Base-by-base conservation (phyloP, 2,797 vertebrate genomes). In the Amphiprion clarkii region DNA sequence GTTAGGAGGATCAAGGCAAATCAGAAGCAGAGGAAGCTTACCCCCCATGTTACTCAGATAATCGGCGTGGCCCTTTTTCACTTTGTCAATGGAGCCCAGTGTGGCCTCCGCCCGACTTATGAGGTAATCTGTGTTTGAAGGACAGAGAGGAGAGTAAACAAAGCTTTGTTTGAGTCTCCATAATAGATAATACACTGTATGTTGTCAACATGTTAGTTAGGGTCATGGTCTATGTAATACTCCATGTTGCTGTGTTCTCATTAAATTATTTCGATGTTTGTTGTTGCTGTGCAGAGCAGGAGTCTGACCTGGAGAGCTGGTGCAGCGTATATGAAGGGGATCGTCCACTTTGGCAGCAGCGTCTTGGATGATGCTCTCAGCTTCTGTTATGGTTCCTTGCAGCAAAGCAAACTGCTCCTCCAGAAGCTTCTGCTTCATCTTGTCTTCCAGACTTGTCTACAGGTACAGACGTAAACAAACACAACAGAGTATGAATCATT, bases 311-410 rank as follows among this genome's bases (percentile, higher is more conserved):
- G 98, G 98, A 65, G 98, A 99, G 90, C 98, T 98, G 91, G 97
- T 99, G 90, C 97, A 99, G 85, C 97, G 96, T 60, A 99, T 53
- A 49, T 99, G 97, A 78, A 99, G 89, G 0, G 98, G 97, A 81
- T 99, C 97, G 0, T 99, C 97, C 80, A 99, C 91, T 62, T 96
- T 98, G 85, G 93, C 94, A 27, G 97, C 82, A 0, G 98, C 97
- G 0, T 99, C 98, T 53, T 90, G 95, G 68, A 99, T 94, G 83
- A 98, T 98, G 87, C 62, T 90, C 82, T 97, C 95, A 0, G 96
- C 97, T 91, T 99, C 97, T 0, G 83, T 60, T 5, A 97, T 95
- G 0, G 96, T 96, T 1, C 95, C 94, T 87, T 94, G 96, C 62
- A 99, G 90, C 85, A 98, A 85, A 1, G 83, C 54, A 3, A 98